Conservation (phyloP, 2,113 vertebrate species). For the Austrofundulus limnaeus region DNA sequence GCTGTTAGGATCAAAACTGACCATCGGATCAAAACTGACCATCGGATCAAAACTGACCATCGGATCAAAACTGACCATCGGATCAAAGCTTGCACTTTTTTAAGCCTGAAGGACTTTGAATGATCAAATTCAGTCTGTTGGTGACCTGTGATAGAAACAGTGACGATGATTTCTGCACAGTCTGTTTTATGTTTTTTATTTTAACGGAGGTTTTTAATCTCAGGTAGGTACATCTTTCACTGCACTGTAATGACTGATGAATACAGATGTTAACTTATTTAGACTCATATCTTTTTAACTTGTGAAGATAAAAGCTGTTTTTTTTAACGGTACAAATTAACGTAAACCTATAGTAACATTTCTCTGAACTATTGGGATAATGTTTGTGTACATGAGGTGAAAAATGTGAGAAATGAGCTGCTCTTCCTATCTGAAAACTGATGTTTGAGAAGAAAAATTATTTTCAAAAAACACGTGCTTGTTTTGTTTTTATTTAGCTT, state of each 20-base stretch:
- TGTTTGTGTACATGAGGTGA: neutral
- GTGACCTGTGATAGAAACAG: neutral
- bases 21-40: neutral
- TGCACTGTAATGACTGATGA: neutral
- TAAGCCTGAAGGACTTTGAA: neutral
- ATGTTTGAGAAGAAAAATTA: neutral
- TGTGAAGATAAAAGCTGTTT: neutral
- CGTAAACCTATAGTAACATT: neutral
- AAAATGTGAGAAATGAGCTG: neutral
- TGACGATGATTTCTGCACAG: too few species aligned
- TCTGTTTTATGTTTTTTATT: too few species aligned
- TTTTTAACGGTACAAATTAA: slow-evolving; percentile 18
- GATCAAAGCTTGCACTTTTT: neutral
- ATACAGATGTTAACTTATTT: neutral
- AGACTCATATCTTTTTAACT: neutral
- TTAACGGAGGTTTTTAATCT: slow-evolving; percentile 3
- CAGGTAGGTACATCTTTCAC: slow-evolving; percentile 5
- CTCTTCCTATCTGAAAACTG: neutral
- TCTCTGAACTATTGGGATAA: neutral
- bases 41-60: slow-evolving; percentile 5
- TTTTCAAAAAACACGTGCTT: slow-evolving; percentile 44
- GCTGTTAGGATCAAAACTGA: slow-evolving; percentile 69
- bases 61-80: slow-evolving; percentile 3
- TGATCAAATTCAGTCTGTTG: neutral
- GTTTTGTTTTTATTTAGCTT: slow-evolving; percentile 75